Base-by-base conservation (phyloP, 1,140 invertebrate genomes). In the Drosophila lowei region DNA sequence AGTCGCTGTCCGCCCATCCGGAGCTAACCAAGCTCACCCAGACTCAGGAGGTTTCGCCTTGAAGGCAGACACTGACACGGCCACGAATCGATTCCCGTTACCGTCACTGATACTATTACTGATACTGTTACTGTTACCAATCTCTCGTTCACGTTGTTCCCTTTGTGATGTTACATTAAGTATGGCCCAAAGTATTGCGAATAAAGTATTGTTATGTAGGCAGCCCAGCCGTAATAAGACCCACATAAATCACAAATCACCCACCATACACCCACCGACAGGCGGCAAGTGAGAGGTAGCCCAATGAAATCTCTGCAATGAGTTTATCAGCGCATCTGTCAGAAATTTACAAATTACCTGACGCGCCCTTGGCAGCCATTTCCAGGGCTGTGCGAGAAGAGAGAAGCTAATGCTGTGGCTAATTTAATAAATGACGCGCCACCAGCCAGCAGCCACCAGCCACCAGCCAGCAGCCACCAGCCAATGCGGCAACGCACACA, bases 281-380 rank as follows among this genome's bases (percentile, higher is more conserved):
- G 23, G 38, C 42, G 23, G 16, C 18, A 30, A 41, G 68, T 70
- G 60, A 54, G 58, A 57, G 48, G 41, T 13, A 13, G 34, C 34
- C 11, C 43, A 80, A 70, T 73, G 72, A 79, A 86, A 85, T 84
- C 79, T 59, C 76, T 52, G 79, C 76, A 88, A 88, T 88, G 83
- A 88, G 83, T 88, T 88, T 88, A 88, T 88, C 83, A 88, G 75
- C 83, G 84, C 67, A 79, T 88, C 83, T 88, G 83, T 88, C 83
- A 88, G 78, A 88, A 83, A 88, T 88, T 88, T 88, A 88, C 83
- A 88, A 88, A 88, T 88, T 88, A 85, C 81, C 83, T 88, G 77
- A 58, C 61, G 76, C 74, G 76, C 74, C 66, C 41, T 6, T 38
- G 72, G 77, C 63, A 30, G 43, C 43, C 43, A 47, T 49, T 43